Base-by-base conservation (phyloP, 2,113 vertebrate species). In the Ascaphus truei region DNA sequence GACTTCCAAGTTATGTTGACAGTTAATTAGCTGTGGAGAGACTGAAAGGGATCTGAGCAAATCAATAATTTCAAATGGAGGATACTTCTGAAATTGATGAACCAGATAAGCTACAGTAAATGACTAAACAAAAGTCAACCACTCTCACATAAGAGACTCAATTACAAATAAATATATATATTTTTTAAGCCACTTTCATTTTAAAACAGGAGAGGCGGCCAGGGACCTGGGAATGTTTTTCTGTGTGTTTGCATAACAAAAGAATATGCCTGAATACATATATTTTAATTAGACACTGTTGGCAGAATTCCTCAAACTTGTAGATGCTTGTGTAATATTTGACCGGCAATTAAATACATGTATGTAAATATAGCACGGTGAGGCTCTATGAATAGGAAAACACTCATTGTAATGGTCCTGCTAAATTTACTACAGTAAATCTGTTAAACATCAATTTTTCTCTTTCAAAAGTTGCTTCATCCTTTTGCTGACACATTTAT, bases 11-110 rank as follows among this genome's bases (percentile, higher is more conserved):
- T 7, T 2, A 75, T 75, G 60, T 27, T 30, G 66, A 71, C 67
- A 61, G 67, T 71, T 71, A 71, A 71, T 71, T 71, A 71, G 67
- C 67, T 71, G 67, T 12, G 25, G 45, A 71, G 23, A 31, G 43
- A 52, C 57, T 52, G 56, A 52, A 61, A 71, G 18, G 11, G 67
- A 71, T 71, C 67, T 52, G 31, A 71, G 67, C 67, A 52, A 69
- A 69, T 69, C 67, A 71, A 71, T 71, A 71, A 60, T 71, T 61
- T 61, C 56, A 51, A 71, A 71, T 52, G 45, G 16, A 20, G 20
- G 57, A 41, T 61, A 60, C 57, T 52, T 34, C 31, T 20, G 26
- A 61, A 61, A 51, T 52, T 71, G 67, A 71, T 71, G 67, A 71
- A 61, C 56, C 67, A 61, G 57, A 61, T 61, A n/a, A n/a, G n/a